Evolutionary conservation across 1,140 invertebrate genomes (phyloP).

Genomic region (Philopotamus ludificatus): DNA sequence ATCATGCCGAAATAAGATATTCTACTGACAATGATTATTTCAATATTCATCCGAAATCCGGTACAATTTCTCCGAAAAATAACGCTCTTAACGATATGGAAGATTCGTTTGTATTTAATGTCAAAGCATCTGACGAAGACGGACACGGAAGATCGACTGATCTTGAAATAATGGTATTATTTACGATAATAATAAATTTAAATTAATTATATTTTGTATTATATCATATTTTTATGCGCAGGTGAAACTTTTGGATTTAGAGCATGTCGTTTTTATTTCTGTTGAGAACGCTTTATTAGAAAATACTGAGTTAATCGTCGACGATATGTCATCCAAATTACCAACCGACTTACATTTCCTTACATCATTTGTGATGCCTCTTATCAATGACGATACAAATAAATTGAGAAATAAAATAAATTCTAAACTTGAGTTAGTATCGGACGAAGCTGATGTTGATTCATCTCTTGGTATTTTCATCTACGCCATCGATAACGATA

Average conservation of each 20-base stretch:
- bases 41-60: constrained; percentile 39
- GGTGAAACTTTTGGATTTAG: constrained; percentile 41
- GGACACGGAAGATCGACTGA: constrained; percentile 15
- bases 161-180: constrained; percentile 31
- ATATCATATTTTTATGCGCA: constrained; percentile 27
- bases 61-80: constrained; percentile 43
- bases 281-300: constrained; percentile 32
- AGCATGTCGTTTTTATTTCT: constrained; percentile 34
- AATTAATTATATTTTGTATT: too few relatives aligned
- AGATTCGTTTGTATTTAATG: constrained; percentile 25
- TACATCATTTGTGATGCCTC: constrained; percentile 27
- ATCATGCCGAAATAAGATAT: constrained; percentile 42
- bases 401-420: too few relatives aligned
- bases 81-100: constrained; percentile 7
- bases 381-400: constrained; percentile 11
- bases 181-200: too few relatives aligned
- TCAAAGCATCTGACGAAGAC: constrained; percentile 39
- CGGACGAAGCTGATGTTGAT: too few relatives aligned
- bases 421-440: too few relatives aligned
- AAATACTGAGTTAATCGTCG: constrained; percentile 33
- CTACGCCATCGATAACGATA: constrained; percentile 37
- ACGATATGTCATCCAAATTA: constrained; percentile 13
- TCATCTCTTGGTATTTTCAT: constrained; percentile 32
- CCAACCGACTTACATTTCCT: constrained; percentile 12
- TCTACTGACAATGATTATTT: constrained; percentile 32